phyloP scores from a whole-genome alignment of 2,888 invertebrate species.

The Desoria tigrina region DNA sequence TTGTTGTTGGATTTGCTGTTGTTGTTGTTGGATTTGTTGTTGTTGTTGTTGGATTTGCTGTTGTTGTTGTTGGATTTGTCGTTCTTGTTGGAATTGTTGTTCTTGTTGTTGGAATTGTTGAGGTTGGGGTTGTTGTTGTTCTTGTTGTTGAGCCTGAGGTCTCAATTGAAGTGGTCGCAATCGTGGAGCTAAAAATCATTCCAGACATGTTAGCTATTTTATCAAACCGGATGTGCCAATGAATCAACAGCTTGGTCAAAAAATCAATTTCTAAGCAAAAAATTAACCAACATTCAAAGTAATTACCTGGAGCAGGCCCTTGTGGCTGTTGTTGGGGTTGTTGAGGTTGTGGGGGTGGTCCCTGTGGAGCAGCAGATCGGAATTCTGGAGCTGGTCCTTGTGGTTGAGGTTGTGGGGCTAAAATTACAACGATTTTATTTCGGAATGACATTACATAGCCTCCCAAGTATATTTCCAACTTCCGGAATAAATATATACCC shows the following conservation, averaged over 20 bases:
- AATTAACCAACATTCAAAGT: too few species aligned
- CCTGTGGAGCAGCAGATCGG: slow-evolving; percentile 37
- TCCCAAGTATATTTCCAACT: too few species aligned
- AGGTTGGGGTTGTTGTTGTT: slow-evolving; percentile 54
- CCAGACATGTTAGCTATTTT: too few species aligned
- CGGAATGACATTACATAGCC: too few species aligned
- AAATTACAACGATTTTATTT: slow-evolving; percentile 17
- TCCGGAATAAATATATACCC: too few species aligned
- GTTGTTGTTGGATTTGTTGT: slow-evolving; percentile 49
- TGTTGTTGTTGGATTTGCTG: slow-evolving; percentile 11
- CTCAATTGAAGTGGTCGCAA: slow-evolving; percentile 17
- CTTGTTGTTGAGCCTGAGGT: slow-evolving; percentile 20
- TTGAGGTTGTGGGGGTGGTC: slow-evolving; percentile 27
- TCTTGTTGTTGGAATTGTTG: slow-evolving; percentile 40
- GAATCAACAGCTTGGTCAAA: too few species aligned
- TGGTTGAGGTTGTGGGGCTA: slow-evolving; percentile 42
- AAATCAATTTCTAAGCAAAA: too few species aligned
- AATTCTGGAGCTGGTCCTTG: slow-evolving; percentile 30
- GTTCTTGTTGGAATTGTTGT: slow-evolving; percentile 24
- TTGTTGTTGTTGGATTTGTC: slow-evolving; percentile 6
- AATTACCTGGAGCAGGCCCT: slow-evolving; percentile 10
- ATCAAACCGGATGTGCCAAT: too few species aligned
- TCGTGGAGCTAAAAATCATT: slow-evolving; percentile 15
- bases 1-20: slow-evolving; percentile 54
- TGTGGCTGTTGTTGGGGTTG: slow-evolving; percentile 37